These are phyloP conservation scores for Micromussa lordhowensis DNA, from an alignment of 92 coral and sea anemone species.

Conservation along the genomic window DNA sequence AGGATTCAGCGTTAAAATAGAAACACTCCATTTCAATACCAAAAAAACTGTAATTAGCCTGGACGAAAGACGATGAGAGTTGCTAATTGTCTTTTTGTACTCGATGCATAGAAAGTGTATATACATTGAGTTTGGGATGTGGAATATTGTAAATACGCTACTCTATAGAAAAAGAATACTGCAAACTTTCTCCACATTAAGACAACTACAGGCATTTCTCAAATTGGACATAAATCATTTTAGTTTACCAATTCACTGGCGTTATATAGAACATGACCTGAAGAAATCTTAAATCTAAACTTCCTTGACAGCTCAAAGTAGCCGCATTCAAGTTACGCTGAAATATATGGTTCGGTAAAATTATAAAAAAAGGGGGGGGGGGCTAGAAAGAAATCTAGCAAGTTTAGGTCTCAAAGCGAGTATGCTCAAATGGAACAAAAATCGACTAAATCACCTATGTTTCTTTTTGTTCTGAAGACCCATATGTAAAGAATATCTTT, in stretches of 20 bases:
- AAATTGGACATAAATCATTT: not conserved
- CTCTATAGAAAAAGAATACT: too few species aligned
- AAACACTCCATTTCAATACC: not conserved
- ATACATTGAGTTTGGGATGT: too few species aligned
- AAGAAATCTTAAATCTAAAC: not conserved
- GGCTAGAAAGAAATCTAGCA: not conserved
- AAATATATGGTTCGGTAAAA: too few species aligned
- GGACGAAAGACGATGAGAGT: not conserved
- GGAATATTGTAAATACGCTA: too few species aligned
- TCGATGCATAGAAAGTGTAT: not conserved
- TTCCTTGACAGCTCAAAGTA: not conserved
- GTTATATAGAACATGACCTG: not conserved
- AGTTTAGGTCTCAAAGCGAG: too few species aligned
- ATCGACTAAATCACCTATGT: not conserved
- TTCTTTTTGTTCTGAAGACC: not conserved
- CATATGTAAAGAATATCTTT: too few species aligned
- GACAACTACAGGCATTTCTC: not conserved
- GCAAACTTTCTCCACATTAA: too few species aligned
- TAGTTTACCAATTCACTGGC: not conserved
- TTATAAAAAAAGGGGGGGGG: not conserved
- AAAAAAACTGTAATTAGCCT: not conserved
- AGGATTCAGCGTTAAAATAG: not conserved
- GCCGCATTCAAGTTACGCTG: not conserved
- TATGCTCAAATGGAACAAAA: not conserved
- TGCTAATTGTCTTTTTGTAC: too few species aligned